Base-by-base conservation (phyloP, 2,888 invertebrate species). In the Apoderus coryli region DNA sequence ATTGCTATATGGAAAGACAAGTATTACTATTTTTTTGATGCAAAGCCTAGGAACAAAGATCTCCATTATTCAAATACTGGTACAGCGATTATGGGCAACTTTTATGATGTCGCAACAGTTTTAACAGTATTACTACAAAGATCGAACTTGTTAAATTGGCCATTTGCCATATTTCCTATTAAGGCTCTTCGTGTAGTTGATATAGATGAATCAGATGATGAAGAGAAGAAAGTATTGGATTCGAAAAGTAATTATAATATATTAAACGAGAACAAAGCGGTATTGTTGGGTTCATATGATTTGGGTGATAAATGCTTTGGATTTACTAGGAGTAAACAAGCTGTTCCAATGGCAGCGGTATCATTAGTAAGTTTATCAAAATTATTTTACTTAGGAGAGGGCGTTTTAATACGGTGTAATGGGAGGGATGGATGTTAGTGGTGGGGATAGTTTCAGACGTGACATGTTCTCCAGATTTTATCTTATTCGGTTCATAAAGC, bases 21-120 rank as follows among this genome's bases (percentile, higher is more conserved):
- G 41, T 61, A 65, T 36, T 75, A 57, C 46, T 72, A 70, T 36
- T 62, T 76, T 39, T 76, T 74, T 44, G 76, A 76, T 49, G 68
- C 72, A 1, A 67, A 61, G 10, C 66, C 69, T 2, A 56, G 71
- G 42, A 65, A 65, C 26, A 56, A 62, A 2, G 61, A 63, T 41
- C 60, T 67, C 2, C 64, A 55, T 39, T 59, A 64, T 2, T 64
- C 66, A 38, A 62, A 54, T 16, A 45, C 57, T 2, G 75, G 75
- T 0, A 60, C 57, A 19, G 65, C 73, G 2, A 62, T 69, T 4
- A 57, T 75, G 27, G 61, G 67, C 0, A 64, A 67, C 38, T 63
- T 71, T 3, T 63, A 65, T 44, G 65, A 66, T 40, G 38, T 68
- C 2, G 54, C 60, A 15, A 50, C 63, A 0, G 56, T 70, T 2